These are phyloP conservation scores for Candoia aspera DNA, from an alignment of 2,113 vertebrate species.

Conservation along the genomic window DNA sequence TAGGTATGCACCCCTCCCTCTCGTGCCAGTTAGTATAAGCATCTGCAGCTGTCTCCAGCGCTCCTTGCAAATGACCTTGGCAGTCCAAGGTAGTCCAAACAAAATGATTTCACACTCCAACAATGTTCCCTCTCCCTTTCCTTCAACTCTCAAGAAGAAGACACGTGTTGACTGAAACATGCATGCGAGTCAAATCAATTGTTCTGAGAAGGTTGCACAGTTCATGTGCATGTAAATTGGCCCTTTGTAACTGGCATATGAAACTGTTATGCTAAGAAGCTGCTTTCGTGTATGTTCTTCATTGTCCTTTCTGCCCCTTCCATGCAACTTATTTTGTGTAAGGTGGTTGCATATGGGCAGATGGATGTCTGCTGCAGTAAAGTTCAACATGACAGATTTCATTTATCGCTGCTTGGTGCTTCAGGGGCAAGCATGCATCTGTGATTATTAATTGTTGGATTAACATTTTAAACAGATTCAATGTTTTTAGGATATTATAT, in stretches of 20 bases:
- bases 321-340: slow-evolving; percentile 42
- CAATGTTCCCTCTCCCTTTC: no score
- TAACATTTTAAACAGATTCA: slow-evolving; percentile 70
- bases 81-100: no score
- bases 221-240: not conserved
- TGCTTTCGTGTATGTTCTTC: slow-evolving; percentile 40
- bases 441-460: slow-evolving; percentile 74
- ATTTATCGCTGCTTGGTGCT: slow-evolving; percentile 59
- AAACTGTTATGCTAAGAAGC: not conserved
- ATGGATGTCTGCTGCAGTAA: slow-evolving; percentile 69
- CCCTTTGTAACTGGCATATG: slow-evolving; percentile 12
- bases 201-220: no score
- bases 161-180: no score
- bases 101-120: no score
- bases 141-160: no score
- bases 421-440: slow-evolving; percentile 39
- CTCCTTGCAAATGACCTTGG: no score
- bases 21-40: no score
- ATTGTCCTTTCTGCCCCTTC: slow-evolving; percentile 21
- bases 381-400: slow-evolving; percentile 70
- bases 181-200: no score
- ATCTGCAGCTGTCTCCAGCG: no score
- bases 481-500: slow-evolving; percentile 64
- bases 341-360: slow-evolving; percentile 54
- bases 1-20: no score